Conservation (phyloP, 2,113 vertebrate genomes). For the Myotis yumanensis region DNA sequence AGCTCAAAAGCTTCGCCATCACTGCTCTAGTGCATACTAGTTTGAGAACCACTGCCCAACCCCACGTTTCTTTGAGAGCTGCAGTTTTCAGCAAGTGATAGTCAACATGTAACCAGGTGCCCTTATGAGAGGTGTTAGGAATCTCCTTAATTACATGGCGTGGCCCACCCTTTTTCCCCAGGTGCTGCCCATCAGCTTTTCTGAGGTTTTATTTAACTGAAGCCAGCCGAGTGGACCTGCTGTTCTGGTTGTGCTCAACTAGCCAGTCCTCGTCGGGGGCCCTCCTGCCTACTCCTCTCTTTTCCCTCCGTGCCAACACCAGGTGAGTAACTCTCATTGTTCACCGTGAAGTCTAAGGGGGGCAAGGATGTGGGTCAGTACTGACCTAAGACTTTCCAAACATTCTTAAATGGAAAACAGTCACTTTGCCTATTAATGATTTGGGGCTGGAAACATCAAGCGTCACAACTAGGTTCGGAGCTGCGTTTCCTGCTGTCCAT, state of each 20-base stretch:
- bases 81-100: not conserved
- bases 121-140: not conserved
- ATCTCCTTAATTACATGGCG: not conserved
- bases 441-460: not conserved
- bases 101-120: not conserved
- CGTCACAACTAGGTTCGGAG: not conserved
- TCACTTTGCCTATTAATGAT: not conserved
- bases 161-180: not conserved
- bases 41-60: fast-evolving
- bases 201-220: not conserved
- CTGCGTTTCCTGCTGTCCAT: not conserved
- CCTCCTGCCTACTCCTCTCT: fast-evolving
- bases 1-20: too few species aligned
- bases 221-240: fast-evolving
- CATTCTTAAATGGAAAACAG: not conserved
- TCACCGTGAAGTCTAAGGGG: too few species aligned
- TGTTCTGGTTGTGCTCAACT: fast-evolving
- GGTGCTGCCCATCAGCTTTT: not conserved
- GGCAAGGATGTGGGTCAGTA: not conserved
- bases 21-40: too few species aligned
- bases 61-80: not conserved
- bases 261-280: fast-evolving
- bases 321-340: not conserved
- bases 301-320: not conserved
- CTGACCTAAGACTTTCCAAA: slow-evolving; percentile 3